A percentile compares a stretch with the other conserved stretches of the same genome.
Evolutionary conservation across 1,140 invertebrate genomes (phyloP).

Genomic region (Tigriopus japonicus): DNA sequence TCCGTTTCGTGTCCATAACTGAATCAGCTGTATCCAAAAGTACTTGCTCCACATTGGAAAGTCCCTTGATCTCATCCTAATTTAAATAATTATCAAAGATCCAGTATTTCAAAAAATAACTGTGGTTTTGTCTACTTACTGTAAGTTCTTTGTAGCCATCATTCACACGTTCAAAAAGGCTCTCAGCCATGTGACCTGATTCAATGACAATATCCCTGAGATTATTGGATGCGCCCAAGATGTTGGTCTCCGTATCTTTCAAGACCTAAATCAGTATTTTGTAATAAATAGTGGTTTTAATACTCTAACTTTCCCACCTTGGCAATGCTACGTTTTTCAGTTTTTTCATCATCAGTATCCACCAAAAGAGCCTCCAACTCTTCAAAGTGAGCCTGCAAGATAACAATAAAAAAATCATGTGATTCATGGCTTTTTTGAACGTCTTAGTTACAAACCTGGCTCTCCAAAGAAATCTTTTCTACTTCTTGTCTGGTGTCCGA

Average conservation of each 20-base stretch:
- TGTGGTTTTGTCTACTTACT: not conserved
- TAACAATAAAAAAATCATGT: too few relatives aligned
- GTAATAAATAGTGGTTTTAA: too few relatives aligned
- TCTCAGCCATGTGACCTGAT: conserved; percentile 32
- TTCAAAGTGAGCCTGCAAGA: not conserved
- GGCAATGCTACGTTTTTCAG: not conserved
- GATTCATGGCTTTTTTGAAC: too few relatives aligned
- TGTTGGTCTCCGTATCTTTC: not conserved
- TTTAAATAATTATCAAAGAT: not conserved
- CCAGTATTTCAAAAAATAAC: too few relatives aligned
- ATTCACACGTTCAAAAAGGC: conserved; percentile 33
- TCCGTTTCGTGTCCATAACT: conserved; percentile 58
- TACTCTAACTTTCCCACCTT: too few relatives aligned
- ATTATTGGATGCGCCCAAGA: conserved; percentile 16
- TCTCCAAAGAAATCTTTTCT: too few relatives aligned
- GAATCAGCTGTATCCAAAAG: conserved; percentile 63
- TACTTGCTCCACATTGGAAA: conserved; percentile 55
- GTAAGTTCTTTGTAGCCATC: conserved; percentile 35
- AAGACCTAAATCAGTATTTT: not conserved
- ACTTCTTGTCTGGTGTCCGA: conserved; percentile 1
- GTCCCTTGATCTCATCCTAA: conserved; percentile 29
- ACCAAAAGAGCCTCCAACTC: conserved; percentile 1
- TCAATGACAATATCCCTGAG: conserved; percentile 33
- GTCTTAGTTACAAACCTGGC: too few relatives aligned
- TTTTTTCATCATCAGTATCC: not conserved